Evolutionary conservation across 2,888 invertebrate species (phyloP), one percentile per base, ranked within the genome.

Genomic region (Zygothrica quintamaculata): DNA sequence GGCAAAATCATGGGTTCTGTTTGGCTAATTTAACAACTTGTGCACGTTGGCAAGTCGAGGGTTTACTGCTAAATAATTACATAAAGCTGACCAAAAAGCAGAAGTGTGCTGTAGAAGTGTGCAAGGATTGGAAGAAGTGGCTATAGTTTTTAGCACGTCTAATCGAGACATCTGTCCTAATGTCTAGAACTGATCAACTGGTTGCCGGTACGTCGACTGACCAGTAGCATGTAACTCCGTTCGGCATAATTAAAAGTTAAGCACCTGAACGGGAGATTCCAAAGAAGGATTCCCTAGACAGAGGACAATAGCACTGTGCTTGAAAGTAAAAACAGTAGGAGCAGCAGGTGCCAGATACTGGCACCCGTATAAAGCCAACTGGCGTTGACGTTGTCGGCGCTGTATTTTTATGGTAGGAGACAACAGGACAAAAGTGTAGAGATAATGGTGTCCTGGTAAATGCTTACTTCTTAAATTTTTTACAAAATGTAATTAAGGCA

Each of bases 231-330:
- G 72, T 68, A 48, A 60, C 60, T 55, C 55, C 48, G 59, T 59
- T 61, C 57, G 64, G 73, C 75, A 75, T 75, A 75, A 75, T 75
- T 75, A 75, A 75, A 75, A 75, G 74, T 73, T 73, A 73, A 72
- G 60, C 65, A 75, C 69, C 75, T 75, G 72, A 61, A 65, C 65
- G 62, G 62, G 42, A 59, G 48, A 56, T 34, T 47, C 5, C 31
- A 5, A n/a, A n/a, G 18, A 29, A 34, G 39, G 39, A 40, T 25
- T 47, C 42, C 34, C 53, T 26, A 31, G 39, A 50, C 36, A 36
- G 25, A 37, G 25, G 5, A 1, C 37, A 36, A 13, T 5, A 9
- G 29, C 29, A 29, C n/a, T n/a, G n/a, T n/a, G n/a, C n/a, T n/a
- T n/a, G n/a, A n/a, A n/a, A n/a, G n/a, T n/a, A n/a, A n/a, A n/a